phyloP scores from a whole-genome alignment of 2,888 invertebrate species.

The Eupithecia dodoneata region DNA sequence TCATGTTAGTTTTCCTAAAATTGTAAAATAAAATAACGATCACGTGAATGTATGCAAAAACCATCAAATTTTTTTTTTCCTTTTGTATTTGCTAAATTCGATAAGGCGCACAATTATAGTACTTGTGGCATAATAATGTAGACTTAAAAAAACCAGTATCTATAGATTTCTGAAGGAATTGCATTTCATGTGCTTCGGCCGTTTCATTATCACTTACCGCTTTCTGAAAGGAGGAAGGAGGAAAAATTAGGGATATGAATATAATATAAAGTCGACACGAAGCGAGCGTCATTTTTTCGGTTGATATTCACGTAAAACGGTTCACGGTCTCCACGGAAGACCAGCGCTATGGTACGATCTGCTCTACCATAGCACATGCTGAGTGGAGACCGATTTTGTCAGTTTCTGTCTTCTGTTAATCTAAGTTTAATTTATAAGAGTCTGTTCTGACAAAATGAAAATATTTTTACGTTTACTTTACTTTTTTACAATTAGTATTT shows the following conservation, averaged over 20 bases:
- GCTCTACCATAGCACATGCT: no score
- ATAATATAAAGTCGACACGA: neutral
- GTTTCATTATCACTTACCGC: conserved; percentile 3
- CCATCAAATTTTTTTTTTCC: neutral
- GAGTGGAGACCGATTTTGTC: no score
- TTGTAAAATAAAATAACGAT: no score
- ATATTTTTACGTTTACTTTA: no score
- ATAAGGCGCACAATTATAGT: neutral
- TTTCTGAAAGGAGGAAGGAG: neutral
- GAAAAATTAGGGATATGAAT: neutral
- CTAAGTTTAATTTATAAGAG: no score
- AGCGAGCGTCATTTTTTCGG: neutral
- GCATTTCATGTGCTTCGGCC: neutral
- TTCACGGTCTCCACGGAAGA: no score
- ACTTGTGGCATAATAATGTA: neutral
- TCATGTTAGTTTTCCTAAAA: no score
- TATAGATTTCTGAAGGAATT: conserved; percentile 1
- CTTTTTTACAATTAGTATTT: no score
- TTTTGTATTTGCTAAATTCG: neutral
- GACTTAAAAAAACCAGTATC: neutral
- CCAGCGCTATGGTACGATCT: no score
- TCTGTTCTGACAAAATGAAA: no score
- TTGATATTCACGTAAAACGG: neutral
- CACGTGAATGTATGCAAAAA: neutral
- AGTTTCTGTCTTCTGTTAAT: no score